phyloP scores from a whole-genome alignment of 1,140 invertebrate genomes.

The Zaprionus gabonicus region DNA sequence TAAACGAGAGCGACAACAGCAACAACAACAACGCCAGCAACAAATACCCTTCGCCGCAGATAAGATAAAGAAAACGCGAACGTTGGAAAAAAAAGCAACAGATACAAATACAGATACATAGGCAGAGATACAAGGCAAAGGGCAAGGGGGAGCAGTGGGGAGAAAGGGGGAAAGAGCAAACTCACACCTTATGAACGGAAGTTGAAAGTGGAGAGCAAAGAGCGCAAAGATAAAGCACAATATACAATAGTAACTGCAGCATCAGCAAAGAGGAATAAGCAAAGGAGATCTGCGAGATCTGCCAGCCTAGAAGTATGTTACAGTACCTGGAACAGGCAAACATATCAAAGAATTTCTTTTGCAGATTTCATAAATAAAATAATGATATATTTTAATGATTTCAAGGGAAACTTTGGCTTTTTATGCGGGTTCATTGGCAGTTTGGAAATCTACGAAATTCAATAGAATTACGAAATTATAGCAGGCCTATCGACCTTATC shows the following conservation, averaged over 20 bases:
- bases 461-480: neutral
- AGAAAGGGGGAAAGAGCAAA: neutral
- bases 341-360: neutral
- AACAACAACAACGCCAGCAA: conserved; percentile 7
- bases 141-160: neutral
- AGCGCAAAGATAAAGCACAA: neutral
- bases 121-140: neutral
- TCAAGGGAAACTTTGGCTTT: neutral
- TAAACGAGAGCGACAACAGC: conserved; percentile 29
- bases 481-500: neutral
- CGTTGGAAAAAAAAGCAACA: conserved; percentile 9
- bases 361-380: neutral
- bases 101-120: conserved; percentile 19
- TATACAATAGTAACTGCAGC: too few species aligned
- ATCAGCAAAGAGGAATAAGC: neutral
- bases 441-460: neutral
- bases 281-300: neutral
- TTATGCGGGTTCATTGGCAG: conserved; percentile 6
- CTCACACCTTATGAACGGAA: conserved; percentile 16
- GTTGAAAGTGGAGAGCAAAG: neutral
- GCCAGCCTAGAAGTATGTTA: conserved; percentile 3
- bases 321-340: neutral
- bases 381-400: neutral
- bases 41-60: conserved; percentile 44
- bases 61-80: conserved; percentile 63